Conservation (phyloP, 2,888 invertebrate genomes). For the Tenthredo amoena region DNA sequence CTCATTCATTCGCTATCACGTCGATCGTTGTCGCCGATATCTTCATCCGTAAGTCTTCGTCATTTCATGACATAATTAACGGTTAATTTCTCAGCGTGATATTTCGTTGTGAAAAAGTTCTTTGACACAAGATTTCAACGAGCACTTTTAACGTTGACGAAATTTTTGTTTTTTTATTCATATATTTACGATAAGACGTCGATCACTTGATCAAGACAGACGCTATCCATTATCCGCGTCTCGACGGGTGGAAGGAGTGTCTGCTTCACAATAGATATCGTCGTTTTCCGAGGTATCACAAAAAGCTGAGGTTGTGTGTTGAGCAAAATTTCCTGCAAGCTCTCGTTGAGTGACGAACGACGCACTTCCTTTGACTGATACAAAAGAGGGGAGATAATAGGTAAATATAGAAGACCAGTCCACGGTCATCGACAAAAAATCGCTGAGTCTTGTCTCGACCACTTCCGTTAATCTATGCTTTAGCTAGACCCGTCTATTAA, state of each 20-base stretch:
- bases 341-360: constrained; percentile 23
- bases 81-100: too few species aligned
- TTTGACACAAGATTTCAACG: neutral
- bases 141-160: neutral
- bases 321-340: neutral
- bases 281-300: too few species aligned
- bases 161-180: neutral
- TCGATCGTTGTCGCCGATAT: neutral
- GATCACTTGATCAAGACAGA: neutral
- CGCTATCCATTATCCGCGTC: neutral
- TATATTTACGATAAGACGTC: neutral
- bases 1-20: neutral
- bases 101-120: too few species aligned
- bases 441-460: constrained; percentile 34
- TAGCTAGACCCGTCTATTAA: neutral
- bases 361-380: constrained; percentile 14
- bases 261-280: neutral
- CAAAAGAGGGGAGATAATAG: constrained; percentile 30
- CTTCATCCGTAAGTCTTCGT: neutral
- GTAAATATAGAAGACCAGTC: constrained; percentile 13
- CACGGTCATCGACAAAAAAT: constrained; percentile 34
- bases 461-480: constrained; percentile 43
- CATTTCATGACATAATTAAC: neutral
- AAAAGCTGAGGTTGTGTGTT: neutral
- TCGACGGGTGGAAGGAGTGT: neutral